phyloP scores from a whole-genome alignment of 2,113 vertebrate genomes.

The Gambusia affinis region DNA sequence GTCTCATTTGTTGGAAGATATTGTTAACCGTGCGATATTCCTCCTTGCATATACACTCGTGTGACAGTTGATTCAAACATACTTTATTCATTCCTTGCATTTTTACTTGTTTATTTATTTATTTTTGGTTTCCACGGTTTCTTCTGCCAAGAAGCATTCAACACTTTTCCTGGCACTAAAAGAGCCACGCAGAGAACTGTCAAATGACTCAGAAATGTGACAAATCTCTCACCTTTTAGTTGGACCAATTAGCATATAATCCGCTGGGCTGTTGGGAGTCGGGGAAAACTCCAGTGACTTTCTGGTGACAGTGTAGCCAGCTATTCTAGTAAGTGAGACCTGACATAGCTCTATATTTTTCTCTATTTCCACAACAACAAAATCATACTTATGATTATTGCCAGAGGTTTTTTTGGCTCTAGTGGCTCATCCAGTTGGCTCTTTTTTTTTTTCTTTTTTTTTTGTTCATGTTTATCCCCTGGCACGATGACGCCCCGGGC shows the following conservation, averaged over 20 bases:
- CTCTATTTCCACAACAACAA: background rate
- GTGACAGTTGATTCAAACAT: no score
- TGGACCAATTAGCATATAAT: background rate
- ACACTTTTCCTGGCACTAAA: constrained; percentile 7
- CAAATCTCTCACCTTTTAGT: background rate
- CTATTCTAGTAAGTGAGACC: background rate
- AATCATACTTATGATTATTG: no score
- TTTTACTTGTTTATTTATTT: background rate
- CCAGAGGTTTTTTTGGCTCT: no score
- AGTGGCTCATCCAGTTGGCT: no score
- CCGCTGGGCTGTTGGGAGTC: background rate
- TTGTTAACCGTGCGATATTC: no score
- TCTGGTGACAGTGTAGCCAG: background rate
- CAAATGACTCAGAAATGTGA: background rate
- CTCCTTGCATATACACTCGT: no score
- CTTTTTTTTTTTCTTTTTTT: no score
- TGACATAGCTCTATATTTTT: background rate
- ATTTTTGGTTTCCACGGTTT: background rate
- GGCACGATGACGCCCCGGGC: no score
- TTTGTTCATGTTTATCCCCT: no score
- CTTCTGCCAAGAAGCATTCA: constrained; percentile 1
- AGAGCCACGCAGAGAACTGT: no score
- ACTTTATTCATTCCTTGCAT: background rate
- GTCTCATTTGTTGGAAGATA: no score
- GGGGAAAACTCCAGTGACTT: background rate